Percentiles rank a stretch among this genome's conserved stretches.
These are phyloP conservation scores for Calvadosia cruxmelitensis DNA, from an alignment of 30 jellyfish, hydroid and myxozoan genomes.

Conservation along the genomic window DNA sequence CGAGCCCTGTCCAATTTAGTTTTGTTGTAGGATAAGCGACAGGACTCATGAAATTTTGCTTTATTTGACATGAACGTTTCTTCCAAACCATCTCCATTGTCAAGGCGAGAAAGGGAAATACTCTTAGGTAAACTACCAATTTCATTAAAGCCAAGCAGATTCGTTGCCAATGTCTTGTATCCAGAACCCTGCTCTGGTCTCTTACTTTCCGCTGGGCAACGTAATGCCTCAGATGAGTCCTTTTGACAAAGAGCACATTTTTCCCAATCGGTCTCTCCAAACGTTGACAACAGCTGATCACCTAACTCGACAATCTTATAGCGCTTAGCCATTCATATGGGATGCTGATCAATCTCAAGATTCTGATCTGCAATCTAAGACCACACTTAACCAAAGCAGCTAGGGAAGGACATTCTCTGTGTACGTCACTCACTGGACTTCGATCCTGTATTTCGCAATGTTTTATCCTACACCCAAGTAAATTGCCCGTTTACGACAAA, in stretches of 20 bases:
- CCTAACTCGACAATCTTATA: not conserved
- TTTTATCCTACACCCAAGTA: too few species aligned
- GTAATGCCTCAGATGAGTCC: slow-evolving; percentile 15
- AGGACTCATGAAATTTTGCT: slow-evolving; percentile 5
- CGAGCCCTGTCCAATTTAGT: slow-evolving; percentile 1
- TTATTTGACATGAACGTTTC: not conserved
- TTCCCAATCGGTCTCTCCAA: slow-evolving; percentile 17
- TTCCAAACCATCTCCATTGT: not conserved
- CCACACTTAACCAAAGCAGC: too few species aligned
- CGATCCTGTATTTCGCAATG: too few species aligned
- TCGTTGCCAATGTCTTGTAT: slow-evolving; percentile 2
- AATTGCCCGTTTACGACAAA: too few species aligned
- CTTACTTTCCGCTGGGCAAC: slow-evolving; percentile 18
- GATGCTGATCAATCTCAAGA: not conserved
- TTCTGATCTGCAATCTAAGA: too few species aligned
- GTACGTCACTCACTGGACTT: too few species aligned
- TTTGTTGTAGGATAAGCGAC: slow-evolving; percentile 10
- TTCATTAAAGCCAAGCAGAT: not conserved
- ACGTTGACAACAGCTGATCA: not conserved
- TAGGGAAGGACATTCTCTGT: too few species aligned
- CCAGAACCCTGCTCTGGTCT: slow-evolving; percentile 8
- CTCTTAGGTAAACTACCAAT: not conserved
- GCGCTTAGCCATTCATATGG: not conserved
- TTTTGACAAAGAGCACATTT: slow-evolving; percentile 28
- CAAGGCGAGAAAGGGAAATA: not conserved